These are phyloP conservation scores for Cyclophora punctaria DNA, from an alignment of 2,888 invertebrate genomes.

Conservation along the genomic window DNA sequence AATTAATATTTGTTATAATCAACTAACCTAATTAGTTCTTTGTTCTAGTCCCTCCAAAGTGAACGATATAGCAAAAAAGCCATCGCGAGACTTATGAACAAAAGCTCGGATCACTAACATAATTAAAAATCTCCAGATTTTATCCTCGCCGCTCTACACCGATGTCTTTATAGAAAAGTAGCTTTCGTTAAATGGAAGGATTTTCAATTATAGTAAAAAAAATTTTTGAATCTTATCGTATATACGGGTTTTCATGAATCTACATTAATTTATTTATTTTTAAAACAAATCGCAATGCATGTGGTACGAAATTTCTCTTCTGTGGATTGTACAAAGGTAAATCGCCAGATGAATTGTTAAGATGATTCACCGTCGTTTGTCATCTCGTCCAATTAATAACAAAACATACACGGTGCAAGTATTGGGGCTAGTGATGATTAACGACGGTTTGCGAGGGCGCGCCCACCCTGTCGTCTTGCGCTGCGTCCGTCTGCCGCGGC, in stretches of 20 bases:
- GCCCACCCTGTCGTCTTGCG: slow-evolving; percentile 15
- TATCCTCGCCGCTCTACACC: slow-evolving; percentile 31
- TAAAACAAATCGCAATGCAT: too few relatives aligned
- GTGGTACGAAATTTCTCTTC: too few relatives aligned
- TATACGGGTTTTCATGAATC: too few relatives aligned
- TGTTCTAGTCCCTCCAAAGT: slow-evolving; percentile 33
- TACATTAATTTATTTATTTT: too few relatives aligned
- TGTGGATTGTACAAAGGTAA: too few relatives aligned
- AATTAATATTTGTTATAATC: slow-evolving; percentile 12
- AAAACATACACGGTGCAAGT: slow-evolving; percentile 17
- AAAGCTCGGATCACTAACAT: slow-evolving; percentile 41
- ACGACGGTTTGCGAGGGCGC: slow-evolving; percentile 19
- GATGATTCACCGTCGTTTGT: background rate
- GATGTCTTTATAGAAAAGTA: slow-evolving; percentile 37
- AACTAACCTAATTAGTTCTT: slow-evolving; percentile 33
- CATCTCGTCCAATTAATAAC: slow-evolving; percentile 22
- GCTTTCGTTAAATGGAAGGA: slow-evolving; percentile 10
- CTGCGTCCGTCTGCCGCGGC: too few relatives aligned
- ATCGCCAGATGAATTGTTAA: background rate
- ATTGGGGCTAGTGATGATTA: slow-evolving; percentile 22
- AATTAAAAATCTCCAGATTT: slow-evolving; percentile 42
- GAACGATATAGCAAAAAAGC: slow-evolving; percentile 39
- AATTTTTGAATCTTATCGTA: too few relatives aligned
- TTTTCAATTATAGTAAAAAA: background rate
- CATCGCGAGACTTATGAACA: slow-evolving; percentile 30